Conservation (phyloP, 1,140 invertebrate species). For the Trissolcus basalis region DNA sequence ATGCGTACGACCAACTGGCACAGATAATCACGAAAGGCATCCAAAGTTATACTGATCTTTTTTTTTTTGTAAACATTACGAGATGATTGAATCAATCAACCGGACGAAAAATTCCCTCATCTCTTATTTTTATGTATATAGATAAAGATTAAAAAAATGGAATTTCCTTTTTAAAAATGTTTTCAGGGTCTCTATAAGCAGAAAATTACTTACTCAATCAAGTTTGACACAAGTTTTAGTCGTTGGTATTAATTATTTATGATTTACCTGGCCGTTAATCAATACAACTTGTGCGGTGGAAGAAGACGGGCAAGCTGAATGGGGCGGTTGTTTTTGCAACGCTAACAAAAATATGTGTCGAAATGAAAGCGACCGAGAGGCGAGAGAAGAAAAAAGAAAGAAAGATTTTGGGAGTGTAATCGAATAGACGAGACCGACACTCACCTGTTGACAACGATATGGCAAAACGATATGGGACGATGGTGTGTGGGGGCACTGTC, state of each 20-base stretch:
- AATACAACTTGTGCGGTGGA: constrained; percentile 8
- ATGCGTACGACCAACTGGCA: constrained; percentile 36
- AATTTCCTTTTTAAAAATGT: too few relatives aligned
- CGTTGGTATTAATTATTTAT: constrained; percentile 13
- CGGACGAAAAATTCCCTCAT: too few relatives aligned
- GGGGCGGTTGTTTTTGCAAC: too few relatives aligned
- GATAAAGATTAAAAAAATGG: too few relatives aligned
- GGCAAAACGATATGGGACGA: constrained; percentile 22
- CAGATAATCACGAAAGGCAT: constrained; percentile 9
- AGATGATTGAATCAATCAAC: background rate
- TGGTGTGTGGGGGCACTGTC: background rate
- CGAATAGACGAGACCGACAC: constrained; percentile 10
- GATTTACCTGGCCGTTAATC: constrained; percentile 18
- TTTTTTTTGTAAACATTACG: constrained; percentile 3
- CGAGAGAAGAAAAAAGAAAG: too few relatives aligned
- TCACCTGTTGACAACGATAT: constrained; percentile 45
- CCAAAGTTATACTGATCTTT: constrained; percentile 37
- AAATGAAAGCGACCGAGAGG: too few relatives aligned
- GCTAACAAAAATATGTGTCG: too few relatives aligned
- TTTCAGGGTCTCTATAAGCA: too few relatives aligned
- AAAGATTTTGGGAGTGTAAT: too few relatives aligned
- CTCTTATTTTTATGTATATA: too few relatives aligned
- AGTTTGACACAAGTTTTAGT: constrained; percentile 14
- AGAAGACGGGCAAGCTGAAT: too few relatives aligned
- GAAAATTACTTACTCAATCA: background rate